A percentile compares a stretch with the other conserved stretches of the same genome.
These are phyloP conservation scores for Microctonus brassicae DNA, from an alignment of 2,888 invertebrate genomes.

Conservation along the genomic window DNA sequence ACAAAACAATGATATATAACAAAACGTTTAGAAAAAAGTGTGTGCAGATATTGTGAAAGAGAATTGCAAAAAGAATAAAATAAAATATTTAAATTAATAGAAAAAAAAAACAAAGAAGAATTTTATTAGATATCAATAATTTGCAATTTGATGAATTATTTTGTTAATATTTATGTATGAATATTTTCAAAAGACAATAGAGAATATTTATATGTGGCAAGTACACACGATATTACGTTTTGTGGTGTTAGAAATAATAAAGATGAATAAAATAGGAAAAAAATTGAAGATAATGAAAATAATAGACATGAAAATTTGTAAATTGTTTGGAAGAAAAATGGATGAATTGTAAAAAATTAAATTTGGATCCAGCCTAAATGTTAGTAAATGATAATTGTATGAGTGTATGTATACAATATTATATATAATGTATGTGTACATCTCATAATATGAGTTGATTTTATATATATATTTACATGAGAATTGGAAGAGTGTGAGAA, in stretches of 20 bases:
- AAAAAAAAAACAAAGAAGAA: neutral
- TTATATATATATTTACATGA: conserved; percentile 56
- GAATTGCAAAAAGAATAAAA: neutral
- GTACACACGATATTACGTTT: neutral
- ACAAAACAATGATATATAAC: neutral
- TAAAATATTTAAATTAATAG: neutral
- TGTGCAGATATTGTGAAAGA: neutral
- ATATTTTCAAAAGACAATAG: conserved; percentile 3
- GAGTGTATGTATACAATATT: conserved; percentile 34
- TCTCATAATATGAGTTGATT: conserved; percentile 53
- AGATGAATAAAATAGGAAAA: conserved; percentile 21
- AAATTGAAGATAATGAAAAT: neutral
- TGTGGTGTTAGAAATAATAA: neutral
- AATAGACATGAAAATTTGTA: too few species aligned
- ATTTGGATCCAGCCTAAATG: conserved; percentile 49
- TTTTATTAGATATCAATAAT: neutral
- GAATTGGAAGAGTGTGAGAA: conserved; percentile 47
- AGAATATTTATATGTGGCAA: neutral
- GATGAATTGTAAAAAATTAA: conserved; percentile 22
- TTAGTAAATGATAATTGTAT: conserved; percentile 44
- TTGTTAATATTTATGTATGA: neutral
- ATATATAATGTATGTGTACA: conserved; percentile 45
- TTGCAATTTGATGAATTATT: neutral
- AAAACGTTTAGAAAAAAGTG: neutral
- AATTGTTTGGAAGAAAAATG: conserved; percentile 2